These are phyloP conservation scores for Falco naumanni DNA, from an alignment of 2,797 vertebrate species.

Conservation along the genomic window DNA sequence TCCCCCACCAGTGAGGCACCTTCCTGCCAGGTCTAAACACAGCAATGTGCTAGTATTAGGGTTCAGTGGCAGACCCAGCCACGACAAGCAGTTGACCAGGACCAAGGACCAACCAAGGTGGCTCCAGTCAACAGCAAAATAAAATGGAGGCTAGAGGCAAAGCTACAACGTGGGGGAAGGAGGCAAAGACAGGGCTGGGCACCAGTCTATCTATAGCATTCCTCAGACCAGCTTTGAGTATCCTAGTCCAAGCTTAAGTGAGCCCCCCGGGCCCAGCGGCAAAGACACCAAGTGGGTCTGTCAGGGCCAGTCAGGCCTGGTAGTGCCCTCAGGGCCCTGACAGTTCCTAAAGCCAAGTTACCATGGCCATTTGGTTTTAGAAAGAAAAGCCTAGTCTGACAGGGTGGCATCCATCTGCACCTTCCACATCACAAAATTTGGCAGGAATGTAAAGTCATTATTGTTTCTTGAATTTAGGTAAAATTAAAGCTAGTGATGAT, in stretches of 20 bases:
- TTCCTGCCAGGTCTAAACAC: background rate
- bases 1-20: background rate
- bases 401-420: background rate
- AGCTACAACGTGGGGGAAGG: background rate
- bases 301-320: background rate
- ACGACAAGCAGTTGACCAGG: background rate
- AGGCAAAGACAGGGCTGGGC: background rate
- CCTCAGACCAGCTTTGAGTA: background rate
- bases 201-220: background rate
- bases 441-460: background rate
- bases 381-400: background rate
- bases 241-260: background rate
- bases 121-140: background rate
- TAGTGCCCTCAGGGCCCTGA: background rate
- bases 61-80: background rate
- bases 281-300: background rate
- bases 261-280: background rate
- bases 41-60: background rate
- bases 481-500: background rate
- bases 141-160: background rate
- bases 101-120: background rate
- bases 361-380: background rate
- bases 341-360: background rate
- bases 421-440: background rate
- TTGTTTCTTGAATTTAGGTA: background rate